phyloP scores from a whole-genome alignment of 2,113 vertebrate genomes.

The Sarotherodon lohbergeri region DNA sequence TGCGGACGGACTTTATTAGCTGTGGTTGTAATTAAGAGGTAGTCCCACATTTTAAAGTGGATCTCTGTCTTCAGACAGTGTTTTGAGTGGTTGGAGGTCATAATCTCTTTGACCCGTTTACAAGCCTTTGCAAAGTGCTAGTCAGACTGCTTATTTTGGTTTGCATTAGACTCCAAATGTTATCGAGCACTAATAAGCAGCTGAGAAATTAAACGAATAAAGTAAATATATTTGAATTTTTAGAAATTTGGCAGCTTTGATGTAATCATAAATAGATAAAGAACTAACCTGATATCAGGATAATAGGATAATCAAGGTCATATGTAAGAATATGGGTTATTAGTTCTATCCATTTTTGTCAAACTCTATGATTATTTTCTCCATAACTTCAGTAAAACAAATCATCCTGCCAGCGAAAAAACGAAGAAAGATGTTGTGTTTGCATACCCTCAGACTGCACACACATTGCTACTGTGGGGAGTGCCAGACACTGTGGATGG shows the following conservation, averaged over 20 bases:
- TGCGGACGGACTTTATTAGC: slow-evolving; percentile 22
- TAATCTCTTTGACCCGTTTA: neutral
- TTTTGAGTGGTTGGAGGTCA: neutral
- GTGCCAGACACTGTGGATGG: neutral
- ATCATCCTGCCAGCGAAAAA: neutral
- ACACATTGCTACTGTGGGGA: neutral
- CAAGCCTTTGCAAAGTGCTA: neutral
- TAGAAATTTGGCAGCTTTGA: neutral
- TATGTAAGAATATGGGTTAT: neutral
- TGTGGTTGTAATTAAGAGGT: slow-evolving; percentile 30
- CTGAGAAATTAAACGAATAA: neutral
- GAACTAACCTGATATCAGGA: neutral
- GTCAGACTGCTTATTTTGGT: neutral
- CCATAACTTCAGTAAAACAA: neutral
- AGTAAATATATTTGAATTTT: neutral
- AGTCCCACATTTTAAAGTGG: neutral
- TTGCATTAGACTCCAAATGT: neutral
- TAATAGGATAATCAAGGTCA: neutral
- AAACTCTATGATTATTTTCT: neutral
- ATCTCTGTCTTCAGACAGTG: neutral
- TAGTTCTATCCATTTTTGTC: neutral
- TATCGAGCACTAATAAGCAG: neutral
- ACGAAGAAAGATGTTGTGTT: neutral
- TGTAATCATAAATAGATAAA: neutral
- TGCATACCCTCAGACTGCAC: neutral